phyloP scores from a whole-genome alignment of 2,888 invertebrate genomes.

The Rhagonycha fulva region DNA sequence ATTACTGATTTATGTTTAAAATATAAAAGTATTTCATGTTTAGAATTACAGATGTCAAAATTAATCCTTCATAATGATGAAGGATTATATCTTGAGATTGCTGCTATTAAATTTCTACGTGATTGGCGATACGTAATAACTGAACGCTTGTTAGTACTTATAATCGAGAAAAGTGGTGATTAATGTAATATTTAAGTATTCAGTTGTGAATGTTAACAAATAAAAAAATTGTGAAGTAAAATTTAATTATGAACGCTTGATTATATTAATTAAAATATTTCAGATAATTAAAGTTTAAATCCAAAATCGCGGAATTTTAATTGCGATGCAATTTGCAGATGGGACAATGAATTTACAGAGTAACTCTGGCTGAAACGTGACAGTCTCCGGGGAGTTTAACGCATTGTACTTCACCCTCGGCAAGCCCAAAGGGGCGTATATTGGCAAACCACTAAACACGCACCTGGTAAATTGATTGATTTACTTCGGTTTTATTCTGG shows the following conservation, averaged over 20 bases:
- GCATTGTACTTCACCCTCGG: constrained; percentile 37
- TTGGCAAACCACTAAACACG: constrained; percentile 43
- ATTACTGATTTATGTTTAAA: background rate
- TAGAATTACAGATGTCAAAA: constrained; percentile 1
- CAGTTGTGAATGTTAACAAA: background rate
- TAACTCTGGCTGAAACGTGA: constrained; percentile 44
- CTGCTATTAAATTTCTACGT: constrained; percentile 22
- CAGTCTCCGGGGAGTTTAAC: constrained; percentile 41
- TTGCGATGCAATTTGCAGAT: constrained; percentile 51
- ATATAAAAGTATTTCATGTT: background rate
- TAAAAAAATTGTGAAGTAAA: background rate
- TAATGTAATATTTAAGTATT: background rate
- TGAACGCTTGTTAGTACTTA: constrained; percentile 2
- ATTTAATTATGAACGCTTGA: background rate
- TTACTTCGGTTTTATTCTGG: constrained; percentile 33
- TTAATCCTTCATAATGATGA: constrained; percentile 20
- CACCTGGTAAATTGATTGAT: constrained; percentile 44
- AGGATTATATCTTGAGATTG: constrained; percentile 14
- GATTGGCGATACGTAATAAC: constrained; percentile 5
- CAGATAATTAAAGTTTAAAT: constrained; percentile 34
- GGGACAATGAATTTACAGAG: constrained; percentile 49
- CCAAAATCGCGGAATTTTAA: constrained; percentile 44
- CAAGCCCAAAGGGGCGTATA: constrained; percentile 37
- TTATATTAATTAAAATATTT: constrained; percentile 4
- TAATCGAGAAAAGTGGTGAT: constrained; percentile 9